Evolutionary conservation across 1,140 invertebrate species (phyloP).

Genomic region (Capitella teleta): DNA sequence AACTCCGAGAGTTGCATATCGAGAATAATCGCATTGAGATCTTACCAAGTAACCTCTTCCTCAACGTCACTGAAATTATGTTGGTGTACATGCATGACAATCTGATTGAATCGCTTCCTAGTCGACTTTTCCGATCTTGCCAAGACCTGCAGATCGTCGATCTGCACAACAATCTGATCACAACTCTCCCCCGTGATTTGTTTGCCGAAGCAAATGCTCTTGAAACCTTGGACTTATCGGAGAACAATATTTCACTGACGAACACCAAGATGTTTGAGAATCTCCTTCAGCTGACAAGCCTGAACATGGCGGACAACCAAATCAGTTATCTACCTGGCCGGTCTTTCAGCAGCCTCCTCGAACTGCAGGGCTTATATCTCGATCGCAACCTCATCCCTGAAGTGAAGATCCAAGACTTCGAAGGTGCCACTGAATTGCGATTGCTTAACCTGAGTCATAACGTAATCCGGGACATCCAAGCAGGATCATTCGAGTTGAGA

Average conservation of each 20-base stretch:
- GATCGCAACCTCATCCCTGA: constrained; percentile 1
- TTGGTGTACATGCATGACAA: too few relatives aligned
- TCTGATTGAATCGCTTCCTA: too few relatives aligned
- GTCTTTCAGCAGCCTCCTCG: background rate
- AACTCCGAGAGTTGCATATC: background rate
- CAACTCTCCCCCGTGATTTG: background rate
- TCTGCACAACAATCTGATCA: background rate
- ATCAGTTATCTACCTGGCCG: background rate
- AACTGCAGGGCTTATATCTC: constrained; percentile 1
- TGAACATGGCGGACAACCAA: background rate
- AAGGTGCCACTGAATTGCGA: background rate
- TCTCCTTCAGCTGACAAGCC: background rate
- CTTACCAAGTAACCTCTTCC: too few relatives aligned
- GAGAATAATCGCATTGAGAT: too few relatives aligned
- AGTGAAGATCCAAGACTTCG: constrained; percentile 1
- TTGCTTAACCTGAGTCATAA: constrained; percentile 6
- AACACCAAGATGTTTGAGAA: constrained; percentile 1
- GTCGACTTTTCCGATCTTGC: too few relatives aligned
- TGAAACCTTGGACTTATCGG: background rate
- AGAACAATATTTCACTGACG: background rate
- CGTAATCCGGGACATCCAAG: constrained; percentile 1
- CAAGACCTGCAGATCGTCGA: background rate
- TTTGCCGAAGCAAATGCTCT: background rate
- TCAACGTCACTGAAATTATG: too few relatives aligned
- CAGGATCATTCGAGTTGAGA: background rate